Evolutionary conservation across 2,113 vertebrate genomes (phyloP).

Genomic region (Dolichallabes microphthalmus): DNA sequence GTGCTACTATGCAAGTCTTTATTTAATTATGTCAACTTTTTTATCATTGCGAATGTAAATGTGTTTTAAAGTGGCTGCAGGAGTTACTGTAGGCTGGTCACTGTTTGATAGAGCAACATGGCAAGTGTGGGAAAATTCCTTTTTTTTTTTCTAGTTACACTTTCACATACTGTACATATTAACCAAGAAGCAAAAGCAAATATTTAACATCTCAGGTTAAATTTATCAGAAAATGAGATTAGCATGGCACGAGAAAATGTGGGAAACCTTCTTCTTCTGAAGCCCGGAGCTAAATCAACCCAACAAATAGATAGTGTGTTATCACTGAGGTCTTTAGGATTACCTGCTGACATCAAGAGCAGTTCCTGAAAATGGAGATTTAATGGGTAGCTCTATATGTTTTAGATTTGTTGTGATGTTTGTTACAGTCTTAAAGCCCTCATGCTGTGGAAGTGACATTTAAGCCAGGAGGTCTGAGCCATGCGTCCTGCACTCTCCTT

Average conservation of each 20-base stretch:
- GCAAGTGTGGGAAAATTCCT: neutral
- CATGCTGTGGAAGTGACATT: constrained; percentile 46
- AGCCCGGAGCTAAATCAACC: neutral
- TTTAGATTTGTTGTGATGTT: constrained; percentile 28
- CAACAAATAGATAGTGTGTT: neutral
- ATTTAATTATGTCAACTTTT: neutral
- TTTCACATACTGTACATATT: constrained; percentile 44
- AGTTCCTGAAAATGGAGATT: neutral
- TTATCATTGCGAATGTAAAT: neutral
- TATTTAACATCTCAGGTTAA: constrained; percentile 35
- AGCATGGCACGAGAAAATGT: constrained; percentile 21
- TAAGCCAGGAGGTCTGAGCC: constrained; percentile 36
- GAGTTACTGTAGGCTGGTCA: neutral
- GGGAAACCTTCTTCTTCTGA: neutral
- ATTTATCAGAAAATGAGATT: constrained; percentile 19
- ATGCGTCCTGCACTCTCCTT: constrained; percentile 45
- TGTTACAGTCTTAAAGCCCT: constrained; percentile 21
- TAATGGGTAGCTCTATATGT: neutral
- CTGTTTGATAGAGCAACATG: neutral
- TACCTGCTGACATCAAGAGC: neutral
- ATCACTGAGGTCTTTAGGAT: neutral
- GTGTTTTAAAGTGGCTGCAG: neutral
- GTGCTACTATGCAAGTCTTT: neutral
- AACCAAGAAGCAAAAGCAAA: constrained; percentile 44
- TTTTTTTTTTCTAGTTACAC: neutral